A percentile compares a stretch with the other conserved stretches of the same genome.
Conservation (phyloP, 1,140 invertebrate species). For the Drosophila cardini region DNA sequence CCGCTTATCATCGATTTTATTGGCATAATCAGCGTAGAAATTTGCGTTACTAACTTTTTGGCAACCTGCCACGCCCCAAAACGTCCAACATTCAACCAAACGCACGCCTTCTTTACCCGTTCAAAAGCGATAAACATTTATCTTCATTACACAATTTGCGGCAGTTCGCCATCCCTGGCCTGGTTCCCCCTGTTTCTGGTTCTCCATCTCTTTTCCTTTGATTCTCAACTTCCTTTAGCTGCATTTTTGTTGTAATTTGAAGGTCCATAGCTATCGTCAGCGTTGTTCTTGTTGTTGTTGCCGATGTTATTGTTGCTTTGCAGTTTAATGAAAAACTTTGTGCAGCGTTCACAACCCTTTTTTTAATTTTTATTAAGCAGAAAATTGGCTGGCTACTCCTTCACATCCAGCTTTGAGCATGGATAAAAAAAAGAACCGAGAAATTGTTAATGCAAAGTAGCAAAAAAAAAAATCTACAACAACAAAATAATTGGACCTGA, state of each 20-base stretch:
- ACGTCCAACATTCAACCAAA: not conserved
- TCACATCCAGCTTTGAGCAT: conserved; percentile 1
- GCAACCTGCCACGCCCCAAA: conserved; percentile 65
- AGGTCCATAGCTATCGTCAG: conserved; percentile 34
- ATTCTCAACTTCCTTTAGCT: conserved; percentile 7
- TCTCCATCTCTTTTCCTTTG: not conserved
- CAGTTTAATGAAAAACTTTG: conserved; percentile 80
- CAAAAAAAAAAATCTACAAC: conserved; percentile 36
- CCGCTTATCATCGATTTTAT: conserved; percentile 79
- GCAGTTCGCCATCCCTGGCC: conserved; percentile 36
- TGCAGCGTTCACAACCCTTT: conserved; percentile 70
- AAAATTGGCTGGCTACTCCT: conserved; percentile 69
- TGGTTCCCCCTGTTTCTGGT: conserved; percentile 2
- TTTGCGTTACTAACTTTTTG: conserved; percentile 74
- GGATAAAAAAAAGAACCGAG: conserved; percentile 7
- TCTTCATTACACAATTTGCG: conserved; percentile 81
- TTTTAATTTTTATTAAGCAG: conserved; percentile 83
- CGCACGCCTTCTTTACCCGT: conserved; percentile 15
- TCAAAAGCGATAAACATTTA: conserved; percentile 76
- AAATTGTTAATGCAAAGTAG: conserved; percentile 59
- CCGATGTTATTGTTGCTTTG: conserved; percentile 34
- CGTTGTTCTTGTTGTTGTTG: conserved; percentile 40
- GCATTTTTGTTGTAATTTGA: conserved; percentile 35
- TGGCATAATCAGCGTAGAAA: conserved; percentile 79
- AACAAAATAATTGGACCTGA: conserved; percentile 14